Percentiles rank a stretch among this genome's conserved stretches.
Evolutionary conservation across 1,140 invertebrate species (phyloP).

Genomic region (Eufriesea mexicana): DNA sequence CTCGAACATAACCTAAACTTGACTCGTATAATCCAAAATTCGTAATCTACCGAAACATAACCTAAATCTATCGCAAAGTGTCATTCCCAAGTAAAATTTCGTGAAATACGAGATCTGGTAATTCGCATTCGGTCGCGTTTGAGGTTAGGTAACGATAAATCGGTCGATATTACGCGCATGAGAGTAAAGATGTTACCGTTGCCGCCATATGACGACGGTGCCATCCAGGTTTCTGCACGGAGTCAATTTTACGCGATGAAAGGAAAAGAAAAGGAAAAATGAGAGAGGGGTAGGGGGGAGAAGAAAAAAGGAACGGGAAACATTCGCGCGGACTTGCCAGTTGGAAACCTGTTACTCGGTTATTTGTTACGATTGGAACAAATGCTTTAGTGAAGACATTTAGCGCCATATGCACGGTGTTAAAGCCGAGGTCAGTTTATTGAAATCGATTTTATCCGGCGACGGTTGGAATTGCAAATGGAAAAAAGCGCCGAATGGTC

Average conservation of each 20-base stretch:
- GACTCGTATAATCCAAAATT: no score
- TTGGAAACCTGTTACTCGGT: slow-evolving; percentile 24
- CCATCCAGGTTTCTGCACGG: neutral
- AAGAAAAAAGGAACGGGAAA: neutral
- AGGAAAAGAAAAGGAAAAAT: neutral
- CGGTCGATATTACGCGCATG: neutral
- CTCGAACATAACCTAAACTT: no score
- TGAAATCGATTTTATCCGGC: slow-evolving; percentile 31
- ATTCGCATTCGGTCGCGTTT: no score
- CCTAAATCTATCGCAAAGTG: no score
- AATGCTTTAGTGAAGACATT: slow-evolving; percentile 29
- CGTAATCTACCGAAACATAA: no score
- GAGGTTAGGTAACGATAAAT: neutral
- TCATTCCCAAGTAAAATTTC: no score
- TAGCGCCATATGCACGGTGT: slow-evolving; percentile 11
- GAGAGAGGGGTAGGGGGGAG: no score
- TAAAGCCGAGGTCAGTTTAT: slow-evolving; percentile 9
- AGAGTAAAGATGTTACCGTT: neutral
- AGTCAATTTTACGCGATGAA: neutral
- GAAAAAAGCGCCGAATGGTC: neutral
- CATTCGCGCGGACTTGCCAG: neutral
- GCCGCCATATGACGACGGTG: no score
- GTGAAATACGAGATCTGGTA: no score
- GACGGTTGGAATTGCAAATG: neutral
- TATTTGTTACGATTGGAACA: slow-evolving; percentile 24